Percentiles rank a stretch among this genome's conserved stretches.
These are phyloP conservation scores for Cirrhinus molitorella DNA, from an alignment of 2,797 vertebrate species.

Conservation along the genomic window DNA sequence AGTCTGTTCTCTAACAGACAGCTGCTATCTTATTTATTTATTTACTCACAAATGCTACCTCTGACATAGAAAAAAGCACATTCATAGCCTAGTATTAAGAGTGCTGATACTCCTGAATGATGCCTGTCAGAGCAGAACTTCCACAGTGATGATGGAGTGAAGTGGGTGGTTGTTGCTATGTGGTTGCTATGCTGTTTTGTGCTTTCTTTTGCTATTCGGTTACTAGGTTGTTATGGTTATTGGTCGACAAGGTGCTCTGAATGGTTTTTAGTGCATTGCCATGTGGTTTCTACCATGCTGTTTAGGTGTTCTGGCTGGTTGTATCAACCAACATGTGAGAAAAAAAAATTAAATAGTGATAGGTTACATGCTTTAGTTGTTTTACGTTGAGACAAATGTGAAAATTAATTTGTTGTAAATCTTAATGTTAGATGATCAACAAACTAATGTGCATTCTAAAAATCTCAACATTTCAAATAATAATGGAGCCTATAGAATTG, in stretches of 20 bases:
- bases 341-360: background rate
- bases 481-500: no score
- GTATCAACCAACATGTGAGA: background rate
- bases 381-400: no score
- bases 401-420: no score
- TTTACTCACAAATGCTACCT: no score
- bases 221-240: background rate
- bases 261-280: background rate
- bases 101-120: background rate
- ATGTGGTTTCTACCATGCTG: no score
- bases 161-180: constrained; percentile 15
- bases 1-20: background rate
- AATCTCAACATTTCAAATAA: no score
- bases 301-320: background rate
- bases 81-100: no score
- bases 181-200: background rate
- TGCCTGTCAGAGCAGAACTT: background rate
- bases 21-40: background rate
- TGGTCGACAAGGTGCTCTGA: background rate
- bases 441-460: no score
- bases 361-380: background rate
- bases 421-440: no score
- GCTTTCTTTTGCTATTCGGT: background rate
- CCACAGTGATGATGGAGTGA: background rate
- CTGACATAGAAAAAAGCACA: background rate